Percentiles rank a stretch among this genome's conserved stretches.
These are phyloP conservation scores for Apis florea DNA, from an alignment of 1,140 invertebrate species.

Conservation along the genomic window DNA sequence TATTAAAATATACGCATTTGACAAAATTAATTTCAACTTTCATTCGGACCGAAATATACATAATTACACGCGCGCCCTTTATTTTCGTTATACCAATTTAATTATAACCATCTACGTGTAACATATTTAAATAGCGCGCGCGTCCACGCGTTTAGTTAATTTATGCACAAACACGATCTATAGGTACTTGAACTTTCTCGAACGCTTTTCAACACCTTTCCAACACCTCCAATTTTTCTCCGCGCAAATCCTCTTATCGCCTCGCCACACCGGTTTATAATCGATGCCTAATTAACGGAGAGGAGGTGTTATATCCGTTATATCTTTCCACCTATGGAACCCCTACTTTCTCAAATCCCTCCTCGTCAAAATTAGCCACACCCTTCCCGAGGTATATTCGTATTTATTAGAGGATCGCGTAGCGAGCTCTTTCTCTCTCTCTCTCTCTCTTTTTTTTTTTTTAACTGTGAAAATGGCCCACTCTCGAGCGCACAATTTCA, in stretches of 20 bases:
- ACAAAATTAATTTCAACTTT: too few relatives aligned
- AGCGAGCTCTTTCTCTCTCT: too few relatives aligned
- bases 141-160: not conserved
- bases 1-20: too few relatives aligned
- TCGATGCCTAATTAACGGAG: conserved; percentile 29
- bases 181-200: not conserved
- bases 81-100: too few relatives aligned
- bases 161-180: not conserved
- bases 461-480: not conserved
- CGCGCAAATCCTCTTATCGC: conserved; percentile 36
- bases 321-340: not conserved
- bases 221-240: conserved; percentile 14
- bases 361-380: not conserved
- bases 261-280: conserved; percentile 24
- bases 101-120: too few relatives aligned
- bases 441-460: not conserved
- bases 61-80: too few relatives aligned
- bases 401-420: conserved; percentile 10
- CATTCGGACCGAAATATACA: too few relatives aligned
- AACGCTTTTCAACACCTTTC: not conserved
- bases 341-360: not conserved
- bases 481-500: conserved; percentile 22
- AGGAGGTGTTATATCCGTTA: too few relatives aligned
- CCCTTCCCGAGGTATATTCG: not conserved
- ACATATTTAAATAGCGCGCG: not conserved